Percentiles rank a stretch among this genome's conserved stretches.
Evolutionary conservation across 64 coral and sea anemone genomes (phyloP).

Genomic region (Pocillopora verrucosa): DNA sequence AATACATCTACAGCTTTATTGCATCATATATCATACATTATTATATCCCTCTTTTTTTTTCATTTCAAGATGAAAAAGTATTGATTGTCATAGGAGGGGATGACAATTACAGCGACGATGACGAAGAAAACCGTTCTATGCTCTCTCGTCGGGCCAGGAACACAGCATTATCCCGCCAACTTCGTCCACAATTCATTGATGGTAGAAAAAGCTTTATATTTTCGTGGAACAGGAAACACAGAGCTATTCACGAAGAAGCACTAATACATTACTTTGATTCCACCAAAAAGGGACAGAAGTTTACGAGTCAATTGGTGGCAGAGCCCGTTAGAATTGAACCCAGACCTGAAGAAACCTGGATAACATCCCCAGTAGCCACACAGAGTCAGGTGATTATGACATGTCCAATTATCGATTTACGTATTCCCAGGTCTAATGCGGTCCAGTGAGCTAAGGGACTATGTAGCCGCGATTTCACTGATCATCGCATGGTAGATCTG

Average conservation of each 20-base stretch:
- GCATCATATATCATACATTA: background rate
- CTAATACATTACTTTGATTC: conserved; percentile 46
- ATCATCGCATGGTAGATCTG: no score
- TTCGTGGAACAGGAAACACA: conserved; percentile 68
- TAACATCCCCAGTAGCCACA: background rate
- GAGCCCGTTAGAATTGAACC: no score
- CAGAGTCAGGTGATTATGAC: background rate
- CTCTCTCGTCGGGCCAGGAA: conserved; percentile 53
- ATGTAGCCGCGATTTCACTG: no score
- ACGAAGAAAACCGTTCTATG: conserved; percentile 25
- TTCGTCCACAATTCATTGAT: conserved; percentile 41
- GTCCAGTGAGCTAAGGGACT: no score
- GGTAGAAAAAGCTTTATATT: conserved; percentile 68
- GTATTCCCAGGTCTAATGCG: no score
- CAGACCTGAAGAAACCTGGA: background rate
- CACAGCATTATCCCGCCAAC: conserved; percentile 45
- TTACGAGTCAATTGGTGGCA: background rate
- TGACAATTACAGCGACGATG: conserved; percentile 56
- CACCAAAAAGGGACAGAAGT: conserved; percentile 6
- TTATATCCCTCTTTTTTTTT: background rate
- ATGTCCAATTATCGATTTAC: no score
- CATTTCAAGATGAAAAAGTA: conserved; percentile 47
- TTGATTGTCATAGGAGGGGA: conserved; percentile 78
- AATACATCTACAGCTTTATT: no score
- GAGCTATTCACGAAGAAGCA: conserved; percentile 62